phyloP scores from a whole-genome alignment of 2,797 vertebrate species.

The Muscicapa striata region DNA sequence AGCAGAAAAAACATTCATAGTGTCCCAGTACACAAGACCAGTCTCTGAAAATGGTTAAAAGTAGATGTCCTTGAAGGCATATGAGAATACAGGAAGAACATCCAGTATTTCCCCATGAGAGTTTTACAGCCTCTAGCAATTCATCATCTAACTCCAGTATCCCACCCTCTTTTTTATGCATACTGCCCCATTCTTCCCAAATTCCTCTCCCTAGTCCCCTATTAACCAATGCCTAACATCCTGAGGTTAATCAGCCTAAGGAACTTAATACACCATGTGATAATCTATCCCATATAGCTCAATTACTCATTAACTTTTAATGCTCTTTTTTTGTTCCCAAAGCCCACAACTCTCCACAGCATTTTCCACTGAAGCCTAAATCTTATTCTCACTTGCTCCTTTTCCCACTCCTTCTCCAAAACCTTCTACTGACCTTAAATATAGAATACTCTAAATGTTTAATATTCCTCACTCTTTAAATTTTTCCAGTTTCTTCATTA shows the following conservation, averaged over 20 bases:
- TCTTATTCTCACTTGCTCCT: not conserved
- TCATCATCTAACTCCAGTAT: not conserved
- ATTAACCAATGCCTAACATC: not conserved
- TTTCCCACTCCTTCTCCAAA: not conserved
- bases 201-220: not conserved
- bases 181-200: not conserved
- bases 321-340: not conserved
- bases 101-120: not conserved
- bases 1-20: not conserved
- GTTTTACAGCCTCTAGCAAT: not conserved
- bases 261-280: not conserved
- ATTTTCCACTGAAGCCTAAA: not conserved
- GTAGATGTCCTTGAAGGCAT: not conserved
- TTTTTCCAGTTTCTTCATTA: not conserved
- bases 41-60: not conserved
- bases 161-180: not conserved
- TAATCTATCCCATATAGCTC: not conserved
- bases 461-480: not conserved
- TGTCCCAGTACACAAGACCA: not conserved
- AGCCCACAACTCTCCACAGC: not conserved
- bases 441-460: not conserved
- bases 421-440: not conserved
- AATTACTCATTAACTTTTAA: not conserved
- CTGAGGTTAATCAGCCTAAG: constrained; percentile 6
- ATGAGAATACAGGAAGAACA: not conserved